Evolutionary conservation across 1,140 invertebrate species (phyloP).

Genomic region (Aporrectodea caliginosa): DNA sequence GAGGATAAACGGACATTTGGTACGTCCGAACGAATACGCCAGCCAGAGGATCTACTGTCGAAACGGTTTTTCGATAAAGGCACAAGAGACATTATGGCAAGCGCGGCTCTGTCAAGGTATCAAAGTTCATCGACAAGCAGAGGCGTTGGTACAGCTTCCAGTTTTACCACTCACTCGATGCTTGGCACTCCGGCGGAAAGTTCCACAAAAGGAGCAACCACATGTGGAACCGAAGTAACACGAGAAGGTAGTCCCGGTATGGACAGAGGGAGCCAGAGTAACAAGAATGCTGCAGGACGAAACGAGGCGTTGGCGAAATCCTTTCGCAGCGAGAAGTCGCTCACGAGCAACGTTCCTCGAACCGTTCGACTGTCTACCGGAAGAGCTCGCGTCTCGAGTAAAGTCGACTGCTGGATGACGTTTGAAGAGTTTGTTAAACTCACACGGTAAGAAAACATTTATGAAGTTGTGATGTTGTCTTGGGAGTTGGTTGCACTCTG

Average conservation of each 20-base stretch:
- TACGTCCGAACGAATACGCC: too few relatives aligned
- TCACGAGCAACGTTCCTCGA: background rate
- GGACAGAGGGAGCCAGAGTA: background rate
- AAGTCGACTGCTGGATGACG: conserved; percentile 50
- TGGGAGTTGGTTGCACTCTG: too few relatives aligned
- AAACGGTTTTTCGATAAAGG: too few relatives aligned
- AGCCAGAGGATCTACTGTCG: too few relatives aligned
- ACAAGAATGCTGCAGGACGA: background rate
- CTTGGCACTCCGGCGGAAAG: background rate
- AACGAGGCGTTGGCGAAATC: background rate
- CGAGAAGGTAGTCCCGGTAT: background rate
- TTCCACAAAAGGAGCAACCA: background rate
- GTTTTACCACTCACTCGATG: background rate
- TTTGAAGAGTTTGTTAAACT: conserved; percentile 51
- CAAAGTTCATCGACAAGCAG: background rate
- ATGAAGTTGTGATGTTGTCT: too few relatives aligned
- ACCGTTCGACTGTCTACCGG: conserved; percentile 48
- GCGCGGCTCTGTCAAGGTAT: too few relatives aligned
- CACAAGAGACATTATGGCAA: too few relatives aligned
- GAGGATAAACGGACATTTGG: background rate
- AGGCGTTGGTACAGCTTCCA: background rate
- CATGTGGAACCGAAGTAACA: background rate
- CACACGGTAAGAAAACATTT: conserved; percentile 45
- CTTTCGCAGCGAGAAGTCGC: background rate
- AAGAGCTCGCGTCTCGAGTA: conserved; percentile 40